Conservation (phyloP, 2,113 vertebrate genomes). For the Garra rufa region DNA sequence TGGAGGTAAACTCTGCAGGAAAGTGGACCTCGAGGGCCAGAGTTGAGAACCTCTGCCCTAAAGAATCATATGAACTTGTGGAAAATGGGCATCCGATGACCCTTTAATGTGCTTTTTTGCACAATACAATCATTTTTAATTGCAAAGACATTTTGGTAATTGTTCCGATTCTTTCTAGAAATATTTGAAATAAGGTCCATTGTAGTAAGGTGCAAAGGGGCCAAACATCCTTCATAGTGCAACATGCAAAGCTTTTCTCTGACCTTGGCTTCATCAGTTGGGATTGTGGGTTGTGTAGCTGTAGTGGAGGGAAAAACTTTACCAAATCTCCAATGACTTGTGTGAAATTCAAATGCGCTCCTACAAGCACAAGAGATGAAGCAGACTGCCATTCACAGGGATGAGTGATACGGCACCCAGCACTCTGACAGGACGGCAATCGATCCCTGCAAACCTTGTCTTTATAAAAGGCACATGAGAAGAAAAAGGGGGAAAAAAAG, state of each 20-base stretch:
- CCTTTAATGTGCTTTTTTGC: no score
- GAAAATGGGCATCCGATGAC: no score
- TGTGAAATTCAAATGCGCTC: constrained; percentile 69
- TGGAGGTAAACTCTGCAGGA: no score
- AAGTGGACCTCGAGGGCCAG: no score
- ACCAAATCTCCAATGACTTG: constrained; percentile 65
- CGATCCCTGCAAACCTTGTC: constrained; percentile 61
- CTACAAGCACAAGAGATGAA: constrained; percentile 62
- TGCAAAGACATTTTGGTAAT: neutral
- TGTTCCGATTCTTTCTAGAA: neutral
- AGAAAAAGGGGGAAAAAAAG: constrained; percentile 44
- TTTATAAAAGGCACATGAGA: constrained; percentile 55
- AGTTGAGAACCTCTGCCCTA: no score
- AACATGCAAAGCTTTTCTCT: constrained; percentile 24
- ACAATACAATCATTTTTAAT: no score
- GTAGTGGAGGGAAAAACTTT: constrained; percentile 43
- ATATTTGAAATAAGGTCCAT: neutral
- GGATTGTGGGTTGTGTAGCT: constrained; percentile 1
- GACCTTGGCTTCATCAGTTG: constrained; percentile 44
- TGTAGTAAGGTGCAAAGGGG: constrained; percentile 30
- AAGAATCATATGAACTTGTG: no score
- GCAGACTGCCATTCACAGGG: constrained; percentile 40
- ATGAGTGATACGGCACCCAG: constrained; percentile 30
- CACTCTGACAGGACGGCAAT: constrained; percentile 46
- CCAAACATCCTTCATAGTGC: constrained; percentile 5